These are phyloP conservation scores for Amitus sp. DNA, from an alignment of 2,888 invertebrate species.

Conservation along the genomic window DNA sequence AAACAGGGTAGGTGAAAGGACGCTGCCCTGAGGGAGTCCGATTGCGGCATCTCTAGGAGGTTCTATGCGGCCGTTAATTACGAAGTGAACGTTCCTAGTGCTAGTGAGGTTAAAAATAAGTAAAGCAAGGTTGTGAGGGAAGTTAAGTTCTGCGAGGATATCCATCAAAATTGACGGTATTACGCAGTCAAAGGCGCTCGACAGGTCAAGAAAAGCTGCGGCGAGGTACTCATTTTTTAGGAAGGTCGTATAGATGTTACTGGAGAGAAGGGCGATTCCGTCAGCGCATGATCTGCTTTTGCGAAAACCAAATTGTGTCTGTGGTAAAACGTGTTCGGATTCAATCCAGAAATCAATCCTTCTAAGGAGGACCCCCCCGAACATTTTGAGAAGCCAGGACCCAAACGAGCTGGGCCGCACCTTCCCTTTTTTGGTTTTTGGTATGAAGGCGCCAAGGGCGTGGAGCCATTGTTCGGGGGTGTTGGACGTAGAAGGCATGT, in stretches of 20 bases:
- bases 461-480: no score
- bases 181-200: neutral
- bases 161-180: neutral
- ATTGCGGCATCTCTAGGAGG: neutral
- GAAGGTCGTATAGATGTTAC: neutral
- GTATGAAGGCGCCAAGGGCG: no score
- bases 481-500: no score
- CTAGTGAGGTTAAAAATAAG: neutral
- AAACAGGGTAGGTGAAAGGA: conserved; percentile 9
- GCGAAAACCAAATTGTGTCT: conserved; percentile 27
- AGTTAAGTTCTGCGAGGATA: neutral
- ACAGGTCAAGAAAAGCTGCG: neutral
- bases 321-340: conserved; percentile 13
- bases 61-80: neutral
- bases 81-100: neutral
- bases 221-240: neutral
- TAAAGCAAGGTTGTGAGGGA: neutral
- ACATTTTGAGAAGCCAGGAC: conserved; percentile 29
- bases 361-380: conserved; percentile 26
- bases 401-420: conserved; percentile 26
- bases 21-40: conserved; percentile 12
- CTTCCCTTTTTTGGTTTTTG: conserved; percentile 9
- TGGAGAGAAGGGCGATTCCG: neutral
- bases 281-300: conserved; percentile 10
- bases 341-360: conserved; percentile 32